phyloP scores from a whole-genome alignment of 2,888 invertebrate genomes.

The Campoletis raptor region DNA sequence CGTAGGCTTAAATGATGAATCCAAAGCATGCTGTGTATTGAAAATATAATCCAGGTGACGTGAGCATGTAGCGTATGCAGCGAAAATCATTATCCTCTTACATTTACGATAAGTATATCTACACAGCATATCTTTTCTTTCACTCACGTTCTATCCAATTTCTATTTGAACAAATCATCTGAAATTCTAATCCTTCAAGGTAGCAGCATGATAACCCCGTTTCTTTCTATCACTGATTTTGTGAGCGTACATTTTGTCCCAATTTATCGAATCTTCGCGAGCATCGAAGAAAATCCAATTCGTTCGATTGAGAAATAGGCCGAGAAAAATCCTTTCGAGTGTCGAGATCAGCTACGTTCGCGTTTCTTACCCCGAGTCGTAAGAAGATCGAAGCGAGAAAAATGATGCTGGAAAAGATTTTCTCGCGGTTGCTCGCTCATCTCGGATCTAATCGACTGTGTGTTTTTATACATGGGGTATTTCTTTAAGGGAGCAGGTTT shows the following conservation, averaged over 20 bases:
- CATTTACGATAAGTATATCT: background rate
- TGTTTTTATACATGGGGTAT: background rate
- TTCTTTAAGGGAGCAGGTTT: background rate
- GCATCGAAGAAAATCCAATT: conserved; percentile 35
- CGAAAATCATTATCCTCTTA: background rate
- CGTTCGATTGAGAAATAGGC: conserved; percentile 57
- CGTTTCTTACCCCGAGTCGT: conserved; percentile 40
- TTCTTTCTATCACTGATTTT: conserved; percentile 18
- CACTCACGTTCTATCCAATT: conserved; percentile 47
- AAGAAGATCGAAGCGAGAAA: conserved; percentile 58
- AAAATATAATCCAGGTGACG: background rate
- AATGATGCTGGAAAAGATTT: conserved; percentile 66
- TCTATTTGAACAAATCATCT: conserved; percentile 22
- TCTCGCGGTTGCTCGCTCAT: conserved; percentile 40
- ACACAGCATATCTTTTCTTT: background rate
- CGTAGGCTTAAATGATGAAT: background rate
- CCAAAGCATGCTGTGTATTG: background rate
- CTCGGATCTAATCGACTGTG: conserved; percentile 1
- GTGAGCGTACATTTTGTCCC: conserved; percentile 1
- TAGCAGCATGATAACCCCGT: conserved; percentile 6
- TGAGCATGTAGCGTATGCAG: background rate
- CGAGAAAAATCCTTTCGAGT: conserved; percentile 24
- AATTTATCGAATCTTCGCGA: conserved; percentile 20
- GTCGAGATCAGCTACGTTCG: conserved; percentile 22
- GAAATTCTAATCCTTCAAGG: conserved; percentile 29